Conservation (phyloP, 2,113 vertebrate genomes). For the Galeopterus variegatus region DNA sequence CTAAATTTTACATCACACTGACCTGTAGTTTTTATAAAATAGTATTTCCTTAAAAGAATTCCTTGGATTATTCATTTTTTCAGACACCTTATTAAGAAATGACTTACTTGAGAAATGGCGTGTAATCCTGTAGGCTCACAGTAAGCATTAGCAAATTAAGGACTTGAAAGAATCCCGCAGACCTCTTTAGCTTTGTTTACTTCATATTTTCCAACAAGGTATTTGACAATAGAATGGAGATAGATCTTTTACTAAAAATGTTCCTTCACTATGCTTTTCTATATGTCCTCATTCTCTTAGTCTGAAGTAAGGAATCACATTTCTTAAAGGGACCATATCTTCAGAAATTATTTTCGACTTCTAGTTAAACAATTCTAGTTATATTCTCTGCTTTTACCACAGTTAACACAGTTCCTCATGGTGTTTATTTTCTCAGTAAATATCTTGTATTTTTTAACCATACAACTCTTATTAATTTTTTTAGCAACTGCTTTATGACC, state of each 20-base stretch:
- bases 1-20: not conserved
- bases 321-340: not conserved
- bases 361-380: not conserved
- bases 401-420: not conserved
- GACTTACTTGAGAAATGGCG: not conserved
- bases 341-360: slow-evolving; percentile 15
- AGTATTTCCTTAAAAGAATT: slow-evolving; percentile 2
- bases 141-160: slow-evolving; percentile 30
- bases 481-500: slow-evolving; percentile 2
- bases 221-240: slow-evolving; percentile 26
- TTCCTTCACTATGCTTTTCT: slow-evolving; percentile 13
- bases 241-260: slow-evolving; percentile 30
- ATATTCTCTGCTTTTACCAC: not conserved
- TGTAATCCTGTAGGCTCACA: not conserved
- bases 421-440: slow-evolving; percentile 29
- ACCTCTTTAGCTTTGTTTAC: slow-evolving; percentile 42
- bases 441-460: slow-evolving; percentile 41
- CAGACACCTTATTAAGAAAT: slow-evolving; percentile 23
- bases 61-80: not conserved
- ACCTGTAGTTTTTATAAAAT: not conserved
- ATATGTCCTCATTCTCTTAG: not conserved
- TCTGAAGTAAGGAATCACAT: not conserved
- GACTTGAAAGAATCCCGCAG: not conserved
- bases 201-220: not conserved
- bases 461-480: not conserved